A percentile compares a stretch with the other conserved stretches of the same genome.
phyloP scores from a whole-genome alignment of 2,888 invertebrate species.

The Lepas anatifera region DNA sequence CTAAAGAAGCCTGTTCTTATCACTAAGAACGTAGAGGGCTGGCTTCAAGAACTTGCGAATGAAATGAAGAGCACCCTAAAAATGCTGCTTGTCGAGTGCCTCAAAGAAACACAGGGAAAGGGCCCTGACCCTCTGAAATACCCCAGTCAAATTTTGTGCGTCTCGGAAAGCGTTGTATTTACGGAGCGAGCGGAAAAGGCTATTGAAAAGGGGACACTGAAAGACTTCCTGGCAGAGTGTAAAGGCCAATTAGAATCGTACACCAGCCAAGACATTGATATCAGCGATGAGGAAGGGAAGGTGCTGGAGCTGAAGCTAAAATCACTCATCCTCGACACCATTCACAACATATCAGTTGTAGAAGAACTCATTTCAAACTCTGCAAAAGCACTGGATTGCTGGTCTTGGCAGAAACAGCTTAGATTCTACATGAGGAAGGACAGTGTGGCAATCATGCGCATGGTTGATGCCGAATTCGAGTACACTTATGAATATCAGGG shows the following conservation, averaged over 20 bases:
- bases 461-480: constrained; percentile 87
- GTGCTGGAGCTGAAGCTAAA: constrained; percentile 75
- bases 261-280: constrained; percentile 36
- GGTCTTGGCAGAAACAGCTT: constrained; percentile 93
- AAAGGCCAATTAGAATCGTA: constrained; percentile 39
- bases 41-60: constrained; percentile 63
- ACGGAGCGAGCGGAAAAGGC: constrained; percentile 72
- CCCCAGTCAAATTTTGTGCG: constrained; percentile 69
- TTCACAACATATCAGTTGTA: constrained; percentile 76
- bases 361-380: constrained; percentile 54
- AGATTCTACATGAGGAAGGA: constrained; percentile 56
- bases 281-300: constrained; percentile 32
- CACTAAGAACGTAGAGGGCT: constrained; percentile 57
- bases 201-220: constrained; percentile 50
- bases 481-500: constrained; percentile 98
- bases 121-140: constrained; percentile 48
- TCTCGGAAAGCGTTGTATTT: constrained; percentile 73
- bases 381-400: constrained; percentile 54
- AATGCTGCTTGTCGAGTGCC: constrained; percentile 48
- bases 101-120: constrained; percentile 35
- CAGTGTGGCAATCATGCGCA: constrained; percentile 58
- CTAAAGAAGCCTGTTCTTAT: constrained; percentile 56
- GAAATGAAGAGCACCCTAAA: constrained; percentile 70
- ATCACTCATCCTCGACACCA: constrained; percentile 80
- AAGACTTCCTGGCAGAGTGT: constrained; percentile 28